A percentile compares a stretch with the other conserved stretches of the same genome.
These are phyloP conservation scores for Lasioglossum leucozonium DNA, from an alignment of 2,888 invertebrate genomes.

Conservation along the genomic window DNA sequence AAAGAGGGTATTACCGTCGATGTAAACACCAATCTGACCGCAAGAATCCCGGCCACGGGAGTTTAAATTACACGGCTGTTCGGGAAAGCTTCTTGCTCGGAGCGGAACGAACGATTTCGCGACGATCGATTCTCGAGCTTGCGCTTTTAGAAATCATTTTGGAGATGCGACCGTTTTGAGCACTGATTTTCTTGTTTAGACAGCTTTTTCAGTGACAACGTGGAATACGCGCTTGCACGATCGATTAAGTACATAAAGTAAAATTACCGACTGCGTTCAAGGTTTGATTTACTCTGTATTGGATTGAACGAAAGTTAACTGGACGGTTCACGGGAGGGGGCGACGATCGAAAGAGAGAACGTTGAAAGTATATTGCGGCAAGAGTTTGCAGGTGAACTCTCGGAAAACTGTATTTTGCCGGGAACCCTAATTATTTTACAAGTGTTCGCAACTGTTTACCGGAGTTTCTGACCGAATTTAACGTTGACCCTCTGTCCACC, in stretches of 20 bases:
- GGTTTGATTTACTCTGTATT: not conserved
- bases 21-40: slow-evolving; percentile 48
- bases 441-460: slow-evolving; percentile 25
- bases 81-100: slow-evolving; percentile 40
- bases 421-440: slow-evolving; percentile 27
- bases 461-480: slow-evolving; percentile 26
- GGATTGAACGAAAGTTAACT: not conserved
- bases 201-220: not conserved
- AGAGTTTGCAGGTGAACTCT: not conserved
- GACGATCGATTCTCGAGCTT: slow-evolving; percentile 15
- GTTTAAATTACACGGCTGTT: slow-evolving; percentile 52
- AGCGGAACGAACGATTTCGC: slow-evolving; percentile 30
- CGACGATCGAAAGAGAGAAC: not conserved
- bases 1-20: slow-evolving; percentile 34
- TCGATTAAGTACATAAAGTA: not conserved
- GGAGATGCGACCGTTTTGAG: not conserved
- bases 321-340: not conserved
- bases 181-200: not conserved
- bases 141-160: not conserved
- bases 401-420: slow-evolving; percentile 8
- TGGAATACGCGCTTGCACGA: not conserved
- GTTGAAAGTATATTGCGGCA: not conserved
- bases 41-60: slow-evolving; percentile 42
- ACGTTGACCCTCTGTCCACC: slow-evolving; percentile 27
- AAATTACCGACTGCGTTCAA: not conserved